These are phyloP conservation scores for Euzetes globulus DNA, from an alignment of 2,888 invertebrate species.

Conservation along the genomic window DNA sequence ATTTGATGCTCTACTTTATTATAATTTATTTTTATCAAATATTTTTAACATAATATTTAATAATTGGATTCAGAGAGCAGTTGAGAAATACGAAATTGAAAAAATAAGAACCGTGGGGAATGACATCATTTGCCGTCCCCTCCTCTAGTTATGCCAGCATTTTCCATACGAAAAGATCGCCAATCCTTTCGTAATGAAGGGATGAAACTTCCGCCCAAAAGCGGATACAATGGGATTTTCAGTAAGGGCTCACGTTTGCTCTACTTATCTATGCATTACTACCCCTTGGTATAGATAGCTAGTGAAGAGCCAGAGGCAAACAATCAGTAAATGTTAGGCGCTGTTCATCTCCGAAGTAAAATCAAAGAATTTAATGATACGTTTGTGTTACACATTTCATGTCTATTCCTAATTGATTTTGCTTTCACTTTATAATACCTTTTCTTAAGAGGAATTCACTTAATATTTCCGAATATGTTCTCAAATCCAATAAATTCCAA, in stretches of 20 bases:
- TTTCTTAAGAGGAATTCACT: no score
- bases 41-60: conserved; percentile 21
- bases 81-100: not conserved
- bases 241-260: conserved; percentile 19
- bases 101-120: not conserved
- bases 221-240: not conserved
- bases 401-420: no score
- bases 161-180: not conserved
- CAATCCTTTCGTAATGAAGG: not conserved
- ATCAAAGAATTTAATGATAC: no score
- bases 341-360: no score
- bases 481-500: no score
- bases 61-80: not conserved
- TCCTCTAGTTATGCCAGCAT: not conserved
- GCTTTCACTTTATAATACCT: no score
- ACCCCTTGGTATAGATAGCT: no score
- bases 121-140: not conserved
- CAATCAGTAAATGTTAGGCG: no score
- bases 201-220: conserved; percentile 27
- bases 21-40: not conserved
- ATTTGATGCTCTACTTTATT: not conserved
- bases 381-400: no score
- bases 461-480: no score
- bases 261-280: conserved; percentile 17
- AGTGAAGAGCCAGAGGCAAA: not conserved